A percentile compares a stretch with the other conserved stretches of the same genome.
phyloP scores from a whole-genome alignment of 37 sponge, comb jelly and placozoan species.

The Hormiphora californensis region DNA sequence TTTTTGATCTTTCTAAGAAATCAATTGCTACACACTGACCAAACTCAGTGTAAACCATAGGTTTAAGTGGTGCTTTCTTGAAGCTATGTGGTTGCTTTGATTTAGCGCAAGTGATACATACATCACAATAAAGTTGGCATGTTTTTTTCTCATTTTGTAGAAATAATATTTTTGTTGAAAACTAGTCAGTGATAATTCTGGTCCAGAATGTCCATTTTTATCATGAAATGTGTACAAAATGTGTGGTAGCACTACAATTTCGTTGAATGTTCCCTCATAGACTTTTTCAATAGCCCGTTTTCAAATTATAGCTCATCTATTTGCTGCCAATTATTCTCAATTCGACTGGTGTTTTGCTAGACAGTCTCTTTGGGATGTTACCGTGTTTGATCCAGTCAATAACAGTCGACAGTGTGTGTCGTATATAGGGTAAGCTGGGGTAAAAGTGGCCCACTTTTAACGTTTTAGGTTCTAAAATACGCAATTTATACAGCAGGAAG shows the following conservation, averaged over 20 bases:
- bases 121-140: constrained; percentile 5
- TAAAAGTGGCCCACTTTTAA: no score
- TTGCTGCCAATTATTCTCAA: no score
- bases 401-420: no score
- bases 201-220: background rate
- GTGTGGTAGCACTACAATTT: background rate
- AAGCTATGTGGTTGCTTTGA: background rate
- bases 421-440: no score
- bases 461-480: no score
- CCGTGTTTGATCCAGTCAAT: constrained; percentile 8
- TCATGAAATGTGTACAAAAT: background rate
- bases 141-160: constrained; percentile 5
- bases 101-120: background rate
- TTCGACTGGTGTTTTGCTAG: no score
- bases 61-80: background rate
- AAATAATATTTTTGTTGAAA: background rate
- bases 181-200: background rate
- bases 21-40: background rate
- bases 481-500: no score
- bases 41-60: constrained; percentile 9
- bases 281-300: no score
- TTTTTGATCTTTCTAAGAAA: background rate
- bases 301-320: no score
- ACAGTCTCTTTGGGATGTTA: background rate
- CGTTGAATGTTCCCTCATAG: no score